Evolutionary conservation across 1,140 invertebrate species (phyloP).

Genomic region (Holcopasites calliopsidis): DNA sequence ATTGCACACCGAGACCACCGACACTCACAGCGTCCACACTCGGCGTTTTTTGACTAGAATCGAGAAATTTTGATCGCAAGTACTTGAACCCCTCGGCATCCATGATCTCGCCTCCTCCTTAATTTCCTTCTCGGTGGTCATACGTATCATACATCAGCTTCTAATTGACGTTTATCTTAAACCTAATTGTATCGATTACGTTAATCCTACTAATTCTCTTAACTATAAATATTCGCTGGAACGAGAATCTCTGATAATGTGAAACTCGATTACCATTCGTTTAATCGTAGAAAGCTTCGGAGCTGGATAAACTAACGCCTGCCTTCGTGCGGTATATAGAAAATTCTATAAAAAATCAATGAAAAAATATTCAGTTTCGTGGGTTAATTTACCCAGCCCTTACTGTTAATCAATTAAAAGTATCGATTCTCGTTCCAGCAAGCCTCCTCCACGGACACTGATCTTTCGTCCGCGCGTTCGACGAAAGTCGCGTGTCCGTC

Average conservation of each 20-base stretch:
- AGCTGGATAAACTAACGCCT: neutral
- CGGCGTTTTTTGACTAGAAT: conserved; percentile 23
- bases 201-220: neutral
- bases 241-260: neutral
- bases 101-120: neutral
- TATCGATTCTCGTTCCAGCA: conserved; percentile 1
- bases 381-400: neutral
- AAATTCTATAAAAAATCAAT: conserved; percentile 1
- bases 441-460: neutral
- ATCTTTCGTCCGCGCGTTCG: neutral
- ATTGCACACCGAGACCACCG: conserved; percentile 26
- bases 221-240: neutral
- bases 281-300: neutral
- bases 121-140: neutral
- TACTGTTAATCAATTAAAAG: neutral
- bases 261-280: neutral
- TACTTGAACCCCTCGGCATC: neutral
- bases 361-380: neutral
- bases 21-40: neutral
- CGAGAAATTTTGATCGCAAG: neutral
- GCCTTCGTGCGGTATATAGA: neutral
- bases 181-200: neutral
- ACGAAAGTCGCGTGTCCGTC: neutral
- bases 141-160: neutral
- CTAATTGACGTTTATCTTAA: neutral